Conservation (phyloP, 2,113 vertebrate species). For the Laterallus jamaicensis region DNA sequence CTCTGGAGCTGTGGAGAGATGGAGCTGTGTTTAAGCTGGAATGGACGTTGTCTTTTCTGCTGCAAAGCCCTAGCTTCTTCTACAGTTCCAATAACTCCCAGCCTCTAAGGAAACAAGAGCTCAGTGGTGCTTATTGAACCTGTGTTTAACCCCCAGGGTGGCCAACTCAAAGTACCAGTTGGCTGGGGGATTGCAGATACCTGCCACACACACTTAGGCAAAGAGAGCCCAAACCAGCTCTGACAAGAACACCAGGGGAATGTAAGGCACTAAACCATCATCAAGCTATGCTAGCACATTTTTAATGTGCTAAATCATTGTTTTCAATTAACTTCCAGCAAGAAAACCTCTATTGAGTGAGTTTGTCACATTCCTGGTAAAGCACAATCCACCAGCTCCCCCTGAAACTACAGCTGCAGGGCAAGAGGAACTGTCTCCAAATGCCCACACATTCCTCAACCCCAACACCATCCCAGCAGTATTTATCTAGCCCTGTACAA, state of each 20-base stretch:
- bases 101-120: constrained; percentile 31
- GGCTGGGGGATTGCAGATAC: not conserved
- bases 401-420: not conserved
- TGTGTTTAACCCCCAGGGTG: not conserved
- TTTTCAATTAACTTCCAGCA: constrained; percentile 1
- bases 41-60: not conserved
- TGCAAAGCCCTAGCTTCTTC: not conserved
- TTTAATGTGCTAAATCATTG: not conserved
- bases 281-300: not conserved
- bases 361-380: constrained; percentile 12
- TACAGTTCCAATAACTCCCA: not conserved
- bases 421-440: not conserved
- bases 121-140: not conserved
- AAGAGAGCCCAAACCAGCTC: not conserved
- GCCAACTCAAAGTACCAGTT: constrained; percentile 3
- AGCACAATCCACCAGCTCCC: not conserved
- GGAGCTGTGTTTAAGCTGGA: not conserved
- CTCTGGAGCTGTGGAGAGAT: not conserved
- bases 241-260: not conserved
- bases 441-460: not conserved
- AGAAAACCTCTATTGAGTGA: not conserved
- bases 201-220: not conserved
- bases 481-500: not conserved
- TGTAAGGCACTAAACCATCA: not conserved
- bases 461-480: not conserved